Evolutionary conservation across 2,113 vertebrate species (phyloP).

Genomic region (Chaetura pelagica): DNA sequence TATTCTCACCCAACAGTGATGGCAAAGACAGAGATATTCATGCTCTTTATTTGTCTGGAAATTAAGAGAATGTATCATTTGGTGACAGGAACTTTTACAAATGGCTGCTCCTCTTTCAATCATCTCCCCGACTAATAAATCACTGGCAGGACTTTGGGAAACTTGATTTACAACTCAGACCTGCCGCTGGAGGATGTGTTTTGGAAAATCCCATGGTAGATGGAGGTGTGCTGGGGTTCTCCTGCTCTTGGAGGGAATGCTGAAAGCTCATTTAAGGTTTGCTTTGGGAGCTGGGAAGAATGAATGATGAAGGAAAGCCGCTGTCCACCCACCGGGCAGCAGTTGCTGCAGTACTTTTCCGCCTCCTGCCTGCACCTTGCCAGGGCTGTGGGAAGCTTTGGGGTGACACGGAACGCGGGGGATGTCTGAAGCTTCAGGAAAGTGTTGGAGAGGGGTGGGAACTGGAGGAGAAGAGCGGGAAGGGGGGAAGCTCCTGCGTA

Average conservation of each 20-base stretch:
- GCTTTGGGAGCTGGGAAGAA: neutral
- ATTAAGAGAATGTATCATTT: slow-evolving; percentile 23
- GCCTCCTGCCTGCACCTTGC: neutral
- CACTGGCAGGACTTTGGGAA: neutral
- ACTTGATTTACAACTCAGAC: neutral
- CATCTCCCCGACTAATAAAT: neutral
- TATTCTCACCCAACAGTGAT: neutral
- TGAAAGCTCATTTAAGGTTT: neutral
- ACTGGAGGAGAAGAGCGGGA: neutral
- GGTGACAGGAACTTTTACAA: neutral
- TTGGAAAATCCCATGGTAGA: fast-evolving
- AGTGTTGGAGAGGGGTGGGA: neutral
- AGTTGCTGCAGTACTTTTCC: neutral
- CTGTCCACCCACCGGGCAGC: neutral
- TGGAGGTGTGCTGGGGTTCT: neutral
- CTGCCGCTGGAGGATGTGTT: fast-evolving
- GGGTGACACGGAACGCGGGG: neutral
- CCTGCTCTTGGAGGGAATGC: neutral
- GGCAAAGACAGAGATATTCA: neutral
- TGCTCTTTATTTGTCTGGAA: neutral
- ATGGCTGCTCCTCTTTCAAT: neutral
- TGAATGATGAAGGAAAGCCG: neutral
- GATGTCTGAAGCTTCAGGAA: neutral
- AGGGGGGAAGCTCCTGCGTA: neutral
- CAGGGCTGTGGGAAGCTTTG: neutral